These are phyloP conservation scores for Eira barbara DNA, from an alignment of 2,113 vertebrate species.

Conservation along the genomic window DNA sequence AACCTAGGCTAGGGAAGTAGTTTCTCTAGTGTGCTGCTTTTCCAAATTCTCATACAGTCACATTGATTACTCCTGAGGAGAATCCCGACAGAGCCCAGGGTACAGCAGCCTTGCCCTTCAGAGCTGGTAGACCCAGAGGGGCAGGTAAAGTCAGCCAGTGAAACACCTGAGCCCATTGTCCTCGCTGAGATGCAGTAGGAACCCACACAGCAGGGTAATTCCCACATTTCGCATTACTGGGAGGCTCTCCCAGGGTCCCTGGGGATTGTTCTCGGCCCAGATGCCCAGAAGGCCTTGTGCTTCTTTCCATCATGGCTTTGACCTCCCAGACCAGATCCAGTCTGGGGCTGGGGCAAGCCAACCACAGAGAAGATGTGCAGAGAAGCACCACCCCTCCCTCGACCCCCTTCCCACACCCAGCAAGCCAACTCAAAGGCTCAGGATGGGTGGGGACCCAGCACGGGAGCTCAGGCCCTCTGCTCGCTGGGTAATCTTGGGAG, in stretches of 20 bases:
- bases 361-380: neutral
- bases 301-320: neutral
- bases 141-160: neutral
- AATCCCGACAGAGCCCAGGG: neutral
- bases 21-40: neutral
- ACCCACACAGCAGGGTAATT: neutral
- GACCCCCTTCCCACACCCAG: neutral
- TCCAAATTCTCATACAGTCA: neutral
- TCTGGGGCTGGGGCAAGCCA: neutral
- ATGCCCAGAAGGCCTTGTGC: neutral
- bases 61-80: neutral
- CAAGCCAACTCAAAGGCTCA: neutral
- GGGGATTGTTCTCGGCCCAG: neutral
- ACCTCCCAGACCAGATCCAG: neutral
- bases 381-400: neutral
- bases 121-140: neutral
- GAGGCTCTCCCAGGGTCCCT: neutral
- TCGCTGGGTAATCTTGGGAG: neutral
- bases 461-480: neutral
- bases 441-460: neutral
- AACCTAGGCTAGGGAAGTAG: neutral
- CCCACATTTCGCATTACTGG: neutral
- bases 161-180: neutral
- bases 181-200: neutral
- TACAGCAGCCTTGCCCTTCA: neutral